Percentiles rank a stretch among this genome's conserved stretches.
Conservation (phyloP, 2,797 vertebrate genomes). For the Melanotaenia maccullochi region DNA sequence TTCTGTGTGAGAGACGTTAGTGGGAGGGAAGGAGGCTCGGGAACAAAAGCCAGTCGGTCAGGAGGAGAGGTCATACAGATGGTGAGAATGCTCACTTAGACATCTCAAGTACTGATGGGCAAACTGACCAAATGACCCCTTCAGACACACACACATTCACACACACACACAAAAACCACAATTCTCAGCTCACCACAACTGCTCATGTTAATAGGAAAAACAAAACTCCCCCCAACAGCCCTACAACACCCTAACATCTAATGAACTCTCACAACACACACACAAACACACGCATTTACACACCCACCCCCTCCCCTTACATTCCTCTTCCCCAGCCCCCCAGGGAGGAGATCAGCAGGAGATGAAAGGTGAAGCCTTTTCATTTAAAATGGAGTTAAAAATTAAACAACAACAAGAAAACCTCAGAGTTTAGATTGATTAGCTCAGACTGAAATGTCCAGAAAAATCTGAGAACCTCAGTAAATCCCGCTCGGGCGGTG, state of each 20-base stretch:
- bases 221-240: constrained; percentile 53
- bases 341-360: constrained; percentile 58
- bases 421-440: constrained; percentile 14
- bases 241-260: constrained; percentile 42
- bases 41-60: constrained; percentile 66
- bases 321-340: constrained; percentile 42
- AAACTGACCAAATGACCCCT: constrained; percentile 71
- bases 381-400: constrained; percentile 71
- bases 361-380: constrained; percentile 71
- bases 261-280: constrained; percentile 52
- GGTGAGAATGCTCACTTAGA: constrained; percentile 74
- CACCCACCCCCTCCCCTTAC: constrained; percentile 32
- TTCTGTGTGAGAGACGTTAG: constrained; percentile 51
- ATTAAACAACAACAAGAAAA: constrained; percentile 58
- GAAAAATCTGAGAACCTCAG: background rate
- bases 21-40: constrained; percentile 46
- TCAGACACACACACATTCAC: constrained; percentile 36
- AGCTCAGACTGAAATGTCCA: background rate
- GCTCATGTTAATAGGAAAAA: constrained; percentile 60
- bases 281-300: constrained; percentile 29
- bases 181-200: constrained; percentile 26
- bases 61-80: constrained; percentile 75
- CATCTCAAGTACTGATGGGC: constrained; percentile 72
- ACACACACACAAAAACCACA: constrained; percentile 31
- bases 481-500: background rate